phyloP scores from a whole-genome alignment of 2,797 vertebrate species.

The Rhyacichthys aspro region DNA sequence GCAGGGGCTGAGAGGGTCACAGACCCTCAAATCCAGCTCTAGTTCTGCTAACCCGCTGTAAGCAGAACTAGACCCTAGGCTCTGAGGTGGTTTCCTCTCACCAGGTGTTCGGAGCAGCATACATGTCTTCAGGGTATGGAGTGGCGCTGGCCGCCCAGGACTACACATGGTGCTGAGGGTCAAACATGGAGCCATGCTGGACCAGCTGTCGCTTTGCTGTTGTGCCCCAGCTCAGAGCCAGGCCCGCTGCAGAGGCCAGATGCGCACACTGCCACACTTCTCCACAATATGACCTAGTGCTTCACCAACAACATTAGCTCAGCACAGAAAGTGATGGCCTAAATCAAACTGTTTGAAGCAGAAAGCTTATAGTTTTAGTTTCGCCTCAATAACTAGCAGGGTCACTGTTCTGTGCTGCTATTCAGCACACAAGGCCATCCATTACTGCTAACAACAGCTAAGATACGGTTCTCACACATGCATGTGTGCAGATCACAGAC shows the following conservation, averaged over 20 bases:
- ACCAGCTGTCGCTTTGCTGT: slow-evolving; percentile 85
- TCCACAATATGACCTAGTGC: slow-evolving; percentile 55
- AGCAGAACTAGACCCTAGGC: slow-evolving; percentile 69
- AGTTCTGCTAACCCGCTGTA: slow-evolving; percentile 58
- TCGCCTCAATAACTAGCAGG: slow-evolving; percentile 55
- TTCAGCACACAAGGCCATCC: slow-evolving; percentile 62
- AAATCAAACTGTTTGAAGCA: neutral
- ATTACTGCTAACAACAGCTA: slow-evolving; percentile 63
- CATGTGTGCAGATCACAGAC: slow-evolving; percentile 66
- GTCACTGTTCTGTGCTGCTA: slow-evolving; percentile 53
- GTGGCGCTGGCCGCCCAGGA: slow-evolving; percentile 68
- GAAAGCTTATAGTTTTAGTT: slow-evolving; percentile 19
- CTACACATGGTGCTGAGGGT: slow-evolving; percentile 78
- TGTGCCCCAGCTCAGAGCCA: slow-evolving; percentile 66
- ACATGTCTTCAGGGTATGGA: slow-evolving; percentile 76
- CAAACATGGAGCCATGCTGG: slow-evolving; percentile 82
- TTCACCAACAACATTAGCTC: slow-evolving; percentile 40
- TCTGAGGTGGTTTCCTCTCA: slow-evolving; percentile 70
- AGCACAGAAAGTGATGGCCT: neutral
- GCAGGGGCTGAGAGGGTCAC: slow-evolving; percentile 69
- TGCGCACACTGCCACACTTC: slow-evolving; percentile 69
- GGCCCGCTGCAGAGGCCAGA: slow-evolving; percentile 74
- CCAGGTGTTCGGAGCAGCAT: slow-evolving; percentile 79
- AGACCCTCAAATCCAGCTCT: slow-evolving; percentile 58
- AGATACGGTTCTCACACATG: slow-evolving; percentile 58